Conservation (phyloP, 1,140 invertebrate species). For the Saccostrea echinata region DNA sequence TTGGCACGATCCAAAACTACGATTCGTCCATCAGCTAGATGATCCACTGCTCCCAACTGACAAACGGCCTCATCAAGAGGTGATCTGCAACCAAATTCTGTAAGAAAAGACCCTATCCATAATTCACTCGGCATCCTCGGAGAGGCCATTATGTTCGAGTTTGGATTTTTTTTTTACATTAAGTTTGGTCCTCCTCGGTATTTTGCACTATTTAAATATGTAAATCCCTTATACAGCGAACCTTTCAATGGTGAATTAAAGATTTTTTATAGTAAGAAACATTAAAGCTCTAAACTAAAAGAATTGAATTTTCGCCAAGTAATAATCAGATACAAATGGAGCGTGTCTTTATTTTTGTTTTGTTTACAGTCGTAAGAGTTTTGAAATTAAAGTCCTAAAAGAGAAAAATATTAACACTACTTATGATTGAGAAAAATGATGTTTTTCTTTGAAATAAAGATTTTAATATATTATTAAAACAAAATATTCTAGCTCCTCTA, state of each 20-base stretch:
- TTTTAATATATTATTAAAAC: neutral
- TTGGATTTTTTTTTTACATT: neutral
- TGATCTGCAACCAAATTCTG: neutral
- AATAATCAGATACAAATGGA: neutral
- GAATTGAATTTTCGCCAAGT: neutral
- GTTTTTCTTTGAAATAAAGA: slow-evolving; percentile 6
- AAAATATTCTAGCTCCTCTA: neutral
- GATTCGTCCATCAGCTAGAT: neutral
- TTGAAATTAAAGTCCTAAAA: neutral
- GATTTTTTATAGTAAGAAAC: neutral
- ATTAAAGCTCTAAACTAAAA: neutral
- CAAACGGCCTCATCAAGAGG: neutral
- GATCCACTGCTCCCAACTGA: neutral
- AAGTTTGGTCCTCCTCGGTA: neutral
- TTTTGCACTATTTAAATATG: neutral
- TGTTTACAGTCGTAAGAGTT: neutral
- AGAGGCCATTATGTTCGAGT: neutral
- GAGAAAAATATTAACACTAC: neutral
- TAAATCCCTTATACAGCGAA: neutral
- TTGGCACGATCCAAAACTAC: slow-evolving; percentile 6
- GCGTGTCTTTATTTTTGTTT: neutral
- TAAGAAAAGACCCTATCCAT: neutral
- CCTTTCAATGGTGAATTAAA: neutral
- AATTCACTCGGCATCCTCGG: neutral
- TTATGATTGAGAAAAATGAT: neutral